Conservation (phyloP, 2,797 vertebrate genomes). For the Ctenosaura bakeri region DNA sequence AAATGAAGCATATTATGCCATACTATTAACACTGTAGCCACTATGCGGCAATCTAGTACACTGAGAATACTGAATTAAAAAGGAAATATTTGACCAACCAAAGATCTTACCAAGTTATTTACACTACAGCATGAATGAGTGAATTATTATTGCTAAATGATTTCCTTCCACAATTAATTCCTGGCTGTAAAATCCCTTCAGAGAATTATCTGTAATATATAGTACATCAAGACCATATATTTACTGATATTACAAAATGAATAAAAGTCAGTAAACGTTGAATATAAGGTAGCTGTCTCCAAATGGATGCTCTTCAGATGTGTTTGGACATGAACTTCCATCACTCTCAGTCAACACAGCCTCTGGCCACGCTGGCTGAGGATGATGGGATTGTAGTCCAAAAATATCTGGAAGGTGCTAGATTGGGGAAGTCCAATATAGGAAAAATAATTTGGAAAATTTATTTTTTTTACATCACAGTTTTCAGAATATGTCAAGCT, state of each 20-base stretch:
- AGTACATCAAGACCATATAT: background rate
- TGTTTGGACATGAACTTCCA: background rate
- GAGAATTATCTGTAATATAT: background rate
- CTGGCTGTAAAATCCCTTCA: background rate
- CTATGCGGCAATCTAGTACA: no score
- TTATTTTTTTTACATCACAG: no score
- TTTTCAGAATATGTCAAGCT: no score
- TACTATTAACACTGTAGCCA: no score
- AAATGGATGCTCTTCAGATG: background rate
- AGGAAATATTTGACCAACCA: background rate
- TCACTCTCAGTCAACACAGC: background rate
- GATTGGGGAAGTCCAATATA: no score
- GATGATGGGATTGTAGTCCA: no score
- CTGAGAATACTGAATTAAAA: background rate
- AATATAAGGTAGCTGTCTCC: background rate
- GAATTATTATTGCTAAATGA: background rate
- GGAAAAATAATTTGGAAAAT: no score
- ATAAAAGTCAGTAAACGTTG: background rate
- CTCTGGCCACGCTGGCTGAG: no score
- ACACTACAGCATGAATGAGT: background rate
- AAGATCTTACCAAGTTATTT: background rate
- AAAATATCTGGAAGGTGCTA: no score
- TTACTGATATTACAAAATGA: background rate
- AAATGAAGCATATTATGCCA: background rate
- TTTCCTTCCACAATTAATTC: background rate